Percentiles rank a stretch among this genome's conserved stretches.
These are phyloP conservation scores for Himalopsyche kuldschensis DNA, from an alignment of 2,888 invertebrate genomes.

Conservation along the genomic window DNA sequence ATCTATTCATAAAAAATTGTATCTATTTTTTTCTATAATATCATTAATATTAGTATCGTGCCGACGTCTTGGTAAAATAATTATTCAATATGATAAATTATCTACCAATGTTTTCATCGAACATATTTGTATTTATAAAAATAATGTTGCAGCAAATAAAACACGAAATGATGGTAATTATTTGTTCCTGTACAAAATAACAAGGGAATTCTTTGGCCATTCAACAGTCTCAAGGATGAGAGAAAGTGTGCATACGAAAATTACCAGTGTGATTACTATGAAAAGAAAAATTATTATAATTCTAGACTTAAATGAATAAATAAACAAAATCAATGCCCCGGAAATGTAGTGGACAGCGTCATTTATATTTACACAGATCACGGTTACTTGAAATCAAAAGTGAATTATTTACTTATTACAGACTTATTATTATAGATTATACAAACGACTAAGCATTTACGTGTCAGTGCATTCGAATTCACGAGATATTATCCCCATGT, in stretches of 20 bases:
- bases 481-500: too few species aligned
- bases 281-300: background rate
- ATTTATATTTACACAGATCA: background rate
- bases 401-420: background rate
- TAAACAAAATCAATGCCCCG: background rate
- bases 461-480: too few species aligned
- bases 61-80: background rate
- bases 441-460: too few species aligned
- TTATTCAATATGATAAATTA: background rate
- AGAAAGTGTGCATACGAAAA: background rate
- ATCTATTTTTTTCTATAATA: background rate
- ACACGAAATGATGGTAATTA: background rate
- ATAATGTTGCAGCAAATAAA: background rate
- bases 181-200: background rate
- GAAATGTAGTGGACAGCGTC: background rate
- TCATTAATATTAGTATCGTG: background rate
- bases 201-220: background rate
- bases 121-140: background rate
- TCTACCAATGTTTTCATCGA: background rate
- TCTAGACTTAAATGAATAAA: background rate
- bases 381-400: background rate
- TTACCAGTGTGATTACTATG: background rate
- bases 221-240: background rate
- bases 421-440: too few species aligned
- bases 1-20: background rate